Evolutionary conservation across 2,113 vertebrate species (phyloP).

Genomic region (Phaethon lepturus): DNA sequence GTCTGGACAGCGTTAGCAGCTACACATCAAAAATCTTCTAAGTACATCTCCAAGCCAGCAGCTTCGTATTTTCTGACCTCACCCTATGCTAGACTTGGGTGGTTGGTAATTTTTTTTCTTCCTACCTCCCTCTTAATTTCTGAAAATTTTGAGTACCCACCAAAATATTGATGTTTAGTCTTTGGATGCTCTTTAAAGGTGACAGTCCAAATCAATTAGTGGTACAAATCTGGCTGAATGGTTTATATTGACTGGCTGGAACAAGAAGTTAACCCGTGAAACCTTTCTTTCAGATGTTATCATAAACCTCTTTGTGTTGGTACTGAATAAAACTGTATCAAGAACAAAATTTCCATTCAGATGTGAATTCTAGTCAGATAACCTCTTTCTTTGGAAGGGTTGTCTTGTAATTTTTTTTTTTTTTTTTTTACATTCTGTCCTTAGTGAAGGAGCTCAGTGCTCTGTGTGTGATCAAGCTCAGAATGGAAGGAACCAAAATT

Average conservation of each 20-base stretch:
- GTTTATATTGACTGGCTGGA: neutral
- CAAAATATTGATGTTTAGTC: neutral
- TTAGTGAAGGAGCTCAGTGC: neutral
- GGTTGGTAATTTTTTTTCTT: conserved; percentile 65
- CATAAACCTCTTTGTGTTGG: neutral
- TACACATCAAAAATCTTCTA: neutral
- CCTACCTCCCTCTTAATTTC: neutral
- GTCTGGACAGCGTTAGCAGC: conserved; percentile 12
- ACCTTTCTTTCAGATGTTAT: neutral
- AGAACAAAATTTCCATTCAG: neutral
- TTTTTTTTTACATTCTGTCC: neutral
- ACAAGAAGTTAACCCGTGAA: neutral
- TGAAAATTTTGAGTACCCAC: neutral
- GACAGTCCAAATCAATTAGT: neutral
- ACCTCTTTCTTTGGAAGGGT: neutral
- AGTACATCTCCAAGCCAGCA: conserved; percentile 60
- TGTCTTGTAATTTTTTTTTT: neutral
- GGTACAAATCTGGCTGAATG: neutral
- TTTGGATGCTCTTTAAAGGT: neutral
- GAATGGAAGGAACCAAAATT: neutral
- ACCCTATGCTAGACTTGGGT: conserved; percentile 80
- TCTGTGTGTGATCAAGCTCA: neutral
- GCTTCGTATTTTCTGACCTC: conserved; percentile 73
- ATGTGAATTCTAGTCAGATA: neutral
- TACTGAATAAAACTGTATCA: neutral